A percentile compares a stretch with the other conserved stretches of the same genome.
Evolutionary conservation across 2,113 vertebrate genomes (phyloP).

Genomic region (Pipa parva): DNA sequence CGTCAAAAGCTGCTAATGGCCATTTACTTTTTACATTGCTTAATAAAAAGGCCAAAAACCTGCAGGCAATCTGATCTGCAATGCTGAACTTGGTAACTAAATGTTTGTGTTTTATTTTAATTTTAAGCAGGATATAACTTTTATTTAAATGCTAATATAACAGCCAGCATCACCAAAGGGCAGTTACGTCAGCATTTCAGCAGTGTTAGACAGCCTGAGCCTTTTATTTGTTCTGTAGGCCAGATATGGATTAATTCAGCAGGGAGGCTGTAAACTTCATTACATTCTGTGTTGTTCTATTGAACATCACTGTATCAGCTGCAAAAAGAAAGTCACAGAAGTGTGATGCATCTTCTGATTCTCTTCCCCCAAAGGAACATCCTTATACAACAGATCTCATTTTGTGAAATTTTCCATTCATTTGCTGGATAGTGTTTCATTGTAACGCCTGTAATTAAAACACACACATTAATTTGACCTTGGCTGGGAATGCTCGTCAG

Average conservation of each 20-base stretch:
- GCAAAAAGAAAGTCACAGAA: not conserved
- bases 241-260: constrained; percentile 39
- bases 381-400: constrained; percentile 11
- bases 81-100: no score
- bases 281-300: constrained; percentile 12
- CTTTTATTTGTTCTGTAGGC: constrained; percentile 11
- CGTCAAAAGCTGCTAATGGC: no score
- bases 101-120: not conserved
- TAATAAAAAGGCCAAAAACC: no score
- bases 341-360: not conserved
- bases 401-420: constrained; percentile 1
- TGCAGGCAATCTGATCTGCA: no score
- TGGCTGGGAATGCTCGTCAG: not conserved
- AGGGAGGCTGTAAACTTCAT: constrained; percentile 16
- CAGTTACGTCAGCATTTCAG: constrained; percentile 4
- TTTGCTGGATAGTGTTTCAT: constrained; percentile 7
- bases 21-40: no score
- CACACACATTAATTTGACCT: constrained; percentile 8
- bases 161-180: not conserved
- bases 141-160: not conserved
- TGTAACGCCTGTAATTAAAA: constrained; percentile 14
- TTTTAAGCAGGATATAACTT: not conserved
- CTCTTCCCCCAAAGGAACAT: constrained; percentile 2
- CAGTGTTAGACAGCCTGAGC: not conserved
- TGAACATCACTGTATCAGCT: constrained; percentile 13